phyloP scores from a whole-genome alignment of 2,888 invertebrate genomes.

The Brassicogethes aeneus region DNA sequence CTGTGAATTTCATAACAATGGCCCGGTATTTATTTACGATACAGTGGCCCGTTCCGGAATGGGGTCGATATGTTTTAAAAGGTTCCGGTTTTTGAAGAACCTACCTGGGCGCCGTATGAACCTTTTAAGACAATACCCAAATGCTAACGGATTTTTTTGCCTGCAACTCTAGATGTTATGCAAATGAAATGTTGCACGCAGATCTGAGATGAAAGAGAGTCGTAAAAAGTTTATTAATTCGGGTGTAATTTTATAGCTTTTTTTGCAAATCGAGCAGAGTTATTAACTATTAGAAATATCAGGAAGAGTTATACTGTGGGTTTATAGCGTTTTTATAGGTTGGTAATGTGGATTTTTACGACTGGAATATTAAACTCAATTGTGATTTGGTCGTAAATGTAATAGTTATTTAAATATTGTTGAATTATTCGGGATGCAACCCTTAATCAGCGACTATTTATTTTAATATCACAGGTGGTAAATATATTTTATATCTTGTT shows the following conservation, averaged over 20 bases:
- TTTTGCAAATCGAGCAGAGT: neutral
- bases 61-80: neutral
- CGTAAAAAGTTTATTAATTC: constrained; percentile 3
- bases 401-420: constrained; percentile 1
- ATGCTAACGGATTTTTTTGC: neutral
- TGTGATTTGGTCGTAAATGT: neutral
- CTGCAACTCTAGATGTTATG: neutral
- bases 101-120: neutral
- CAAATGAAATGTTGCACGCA: neutral
- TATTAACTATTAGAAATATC: neutral
- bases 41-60: neutral
- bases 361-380: neutral
- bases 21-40: neutral
- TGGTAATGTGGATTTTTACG: neutral
- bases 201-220: neutral
- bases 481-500: no score
- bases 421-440: neutral
- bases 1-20: neutral
- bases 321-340: neutral
- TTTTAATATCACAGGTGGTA: neutral
- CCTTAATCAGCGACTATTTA: neutral
- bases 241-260: constrained; percentile 1
- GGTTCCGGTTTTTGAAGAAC: neutral
- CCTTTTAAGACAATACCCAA: neutral
- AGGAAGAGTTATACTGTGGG: neutral